Evolutionary conservation across 2,797 vertebrate species (phyloP), one percentile per base, ranked within the genome.

Genomic region (Malacoctenus gilli): DNA sequence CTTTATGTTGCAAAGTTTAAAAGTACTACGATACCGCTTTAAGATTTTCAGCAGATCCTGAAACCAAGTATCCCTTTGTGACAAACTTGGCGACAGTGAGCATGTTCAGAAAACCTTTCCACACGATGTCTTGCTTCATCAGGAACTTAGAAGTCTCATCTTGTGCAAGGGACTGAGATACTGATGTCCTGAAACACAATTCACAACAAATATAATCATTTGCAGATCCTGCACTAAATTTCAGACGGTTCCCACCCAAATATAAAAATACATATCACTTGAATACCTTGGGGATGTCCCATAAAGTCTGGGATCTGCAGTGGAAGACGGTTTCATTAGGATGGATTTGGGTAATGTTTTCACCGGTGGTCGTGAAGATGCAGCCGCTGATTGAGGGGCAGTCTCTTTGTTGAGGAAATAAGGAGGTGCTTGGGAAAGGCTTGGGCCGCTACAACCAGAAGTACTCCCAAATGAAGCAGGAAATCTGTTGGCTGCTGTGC

Each of bases 71-170:
- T 11, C 90, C 96, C 77, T 98, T 99, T 41, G 95, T 97, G 80
- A 95, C 94, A 87, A 99, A 98, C 83, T 98, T 99, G 18, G 97
- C 93, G 52, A 99, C 95, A 7, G 90, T 93, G 4, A 96, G 91
- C 97, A 99, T 98, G 87, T 97, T 98, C 72, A 99, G 92, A 75
- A 98, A 99, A 65, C 97, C 97, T 91, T 98, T 99, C 97, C 97
- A 99, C 61, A 98, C 69, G 19, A 94, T 91, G 64, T 84, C 92
- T 79, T 95, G 93, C 37, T 94, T 96, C 41, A 94, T 92, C 36
- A 97, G 89, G 51, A 97, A 98, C 65, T 91, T 80, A 31, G 87
- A 68, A 0, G 95, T 97, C 38, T 94, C 95, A 10, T 88, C 91
- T 71, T 94, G 93, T 32, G 87, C 81, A 46, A 92, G 85, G 1